Percentiles rank a stretch among this genome's conserved stretches.
Evolutionary conservation across 2,113 vertebrate species (phyloP).

Genomic region (Isichthys henryi): DNA sequence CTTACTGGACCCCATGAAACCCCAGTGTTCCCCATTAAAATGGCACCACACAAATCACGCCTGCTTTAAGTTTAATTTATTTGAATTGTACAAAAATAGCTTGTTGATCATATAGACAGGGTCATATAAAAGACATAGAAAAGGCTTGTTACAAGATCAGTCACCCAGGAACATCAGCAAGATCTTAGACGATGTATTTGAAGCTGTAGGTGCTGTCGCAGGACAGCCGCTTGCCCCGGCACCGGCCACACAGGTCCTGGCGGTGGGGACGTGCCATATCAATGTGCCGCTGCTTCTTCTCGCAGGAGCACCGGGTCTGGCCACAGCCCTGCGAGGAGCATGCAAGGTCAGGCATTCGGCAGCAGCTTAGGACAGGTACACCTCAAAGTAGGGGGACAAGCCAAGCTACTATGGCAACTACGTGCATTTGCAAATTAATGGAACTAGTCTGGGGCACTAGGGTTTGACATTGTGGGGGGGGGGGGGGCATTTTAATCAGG

Average conservation of each 20-base stretch:
- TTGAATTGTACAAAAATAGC: conserved; percentile 40
- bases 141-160: background rate
- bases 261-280: conserved; percentile 82
- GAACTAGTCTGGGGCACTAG: background rate
- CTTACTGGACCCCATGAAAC: no score
- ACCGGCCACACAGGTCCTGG: conserved; percentile 87
- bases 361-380: background rate
- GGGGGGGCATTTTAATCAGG: no score
- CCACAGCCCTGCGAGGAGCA: conserved; percentile 63
- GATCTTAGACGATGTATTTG: conserved; percentile 76
- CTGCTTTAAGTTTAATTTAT: conserved; percentile 39
- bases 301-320: conserved; percentile 75
- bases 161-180: background rate
- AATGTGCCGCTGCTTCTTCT: conserved; percentile 80
- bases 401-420: background rate
- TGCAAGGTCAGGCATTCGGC: background rate
- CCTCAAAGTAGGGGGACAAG: no score
- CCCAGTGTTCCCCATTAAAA: background rate
- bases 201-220: conserved; percentile 86
- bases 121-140: conserved; percentile 15
- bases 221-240: conserved; percentile 80
- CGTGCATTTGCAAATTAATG: background rate
- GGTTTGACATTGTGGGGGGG: background rate
- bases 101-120: background rate
- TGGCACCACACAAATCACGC: background rate